Evolutionary conservation across 2,797 vertebrate species (phyloP).

Genomic region (Apogon hyalosoma): DNA sequence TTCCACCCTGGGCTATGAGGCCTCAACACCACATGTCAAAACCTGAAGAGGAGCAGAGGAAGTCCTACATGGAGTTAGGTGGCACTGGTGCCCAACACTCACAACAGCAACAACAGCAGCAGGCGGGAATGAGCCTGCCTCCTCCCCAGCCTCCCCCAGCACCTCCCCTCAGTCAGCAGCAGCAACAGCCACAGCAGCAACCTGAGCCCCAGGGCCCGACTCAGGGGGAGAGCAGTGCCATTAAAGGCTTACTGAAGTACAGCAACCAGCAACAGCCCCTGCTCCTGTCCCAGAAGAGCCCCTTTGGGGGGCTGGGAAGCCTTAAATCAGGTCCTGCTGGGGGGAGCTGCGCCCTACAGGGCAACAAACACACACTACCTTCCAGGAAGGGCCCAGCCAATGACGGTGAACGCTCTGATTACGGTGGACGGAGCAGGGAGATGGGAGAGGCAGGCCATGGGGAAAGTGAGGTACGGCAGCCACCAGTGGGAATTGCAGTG

Average conservation of each 20-base stretch:
- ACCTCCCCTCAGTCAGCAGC: conserved; percentile 75
- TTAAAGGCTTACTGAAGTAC: conserved; percentile 96
- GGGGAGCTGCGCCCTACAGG: conserved; percentile 90
- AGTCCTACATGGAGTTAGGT: conserved; percentile 91
- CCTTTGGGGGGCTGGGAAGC: conserved; percentile 89
- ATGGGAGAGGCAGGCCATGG: conserved; percentile 81
- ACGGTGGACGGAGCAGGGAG: conserved; percentile 89
- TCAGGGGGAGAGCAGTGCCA: conserved; percentile 91
- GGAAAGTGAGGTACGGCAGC: conserved; percentile 94
- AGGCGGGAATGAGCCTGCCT: conserved; percentile 75
- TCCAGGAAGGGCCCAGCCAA: conserved; percentile 83
- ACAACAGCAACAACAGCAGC: conserved; percentile 71
- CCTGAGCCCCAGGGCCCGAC: conserved; percentile 75
- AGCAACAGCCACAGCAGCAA: conserved; percentile 79
- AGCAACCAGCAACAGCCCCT: conserved; percentile 92
- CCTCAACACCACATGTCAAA: conserved; percentile 86
- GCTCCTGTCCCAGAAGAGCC: conserved; percentile 90
- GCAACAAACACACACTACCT: conserved; percentile 82
- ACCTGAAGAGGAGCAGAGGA: conserved; percentile 86
- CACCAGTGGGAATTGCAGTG: conserved; percentile 94
- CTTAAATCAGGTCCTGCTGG: conserved; percentile 91
- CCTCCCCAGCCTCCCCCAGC: conserved; percentile 76
- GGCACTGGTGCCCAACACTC: conserved; percentile 80
- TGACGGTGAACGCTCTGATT: conserved; percentile 90
- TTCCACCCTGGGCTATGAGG: conserved; percentile 84